Evolutionary conservation across 2,797 vertebrate genomes (phyloP).

Genomic region (Babyrousa celebensis): DNA sequence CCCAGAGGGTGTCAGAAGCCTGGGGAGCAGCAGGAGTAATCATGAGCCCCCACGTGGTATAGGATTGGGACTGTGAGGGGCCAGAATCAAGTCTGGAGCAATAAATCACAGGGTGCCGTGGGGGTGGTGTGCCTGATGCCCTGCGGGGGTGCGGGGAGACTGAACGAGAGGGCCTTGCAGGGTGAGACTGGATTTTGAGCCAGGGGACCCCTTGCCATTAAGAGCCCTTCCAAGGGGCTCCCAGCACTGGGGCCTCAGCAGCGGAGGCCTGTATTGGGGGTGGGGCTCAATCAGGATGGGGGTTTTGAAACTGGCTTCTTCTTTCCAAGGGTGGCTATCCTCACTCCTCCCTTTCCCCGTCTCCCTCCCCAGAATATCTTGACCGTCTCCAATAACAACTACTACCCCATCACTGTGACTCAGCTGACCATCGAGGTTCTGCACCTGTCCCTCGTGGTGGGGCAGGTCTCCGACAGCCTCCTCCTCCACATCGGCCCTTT

Average conservation of each 20-base stretch:
- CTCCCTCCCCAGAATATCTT: constrained; percentile 92
- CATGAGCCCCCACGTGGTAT: background rate
- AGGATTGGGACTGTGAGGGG: background rate
- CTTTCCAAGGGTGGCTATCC: background rate
- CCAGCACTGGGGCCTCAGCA: background rate
- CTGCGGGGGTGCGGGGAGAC: background rate
- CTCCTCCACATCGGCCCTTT: constrained; percentile 90
- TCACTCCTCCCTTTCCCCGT: background rate
- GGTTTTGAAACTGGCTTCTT: background rate
- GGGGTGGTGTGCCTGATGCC: background rate
- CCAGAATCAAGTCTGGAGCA: background rate
- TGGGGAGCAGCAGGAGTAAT: background rate
- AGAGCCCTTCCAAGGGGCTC: background rate
- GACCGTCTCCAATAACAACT: constrained; percentile 95
- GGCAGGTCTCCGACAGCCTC: constrained; percentile 90
- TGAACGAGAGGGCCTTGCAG: background rate
- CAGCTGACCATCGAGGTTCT: constrained; percentile 93
- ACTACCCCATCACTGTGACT: constrained; percentile 90
- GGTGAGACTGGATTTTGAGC: background rate
- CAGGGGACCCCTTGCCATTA: background rate
- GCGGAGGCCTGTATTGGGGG: background rate
- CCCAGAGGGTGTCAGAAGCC: background rate
- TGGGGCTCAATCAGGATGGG: background rate
- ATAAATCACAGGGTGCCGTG: background rate
- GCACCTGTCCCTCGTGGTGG: constrained; percentile 90